A percentile compares a stretch with the other conserved stretches of the same genome.
These are phyloP conservation scores for Eupeodes latifasciatus DNA, from an alignment of 2,888 invertebrate genomes.

Conservation along the genomic window DNA sequence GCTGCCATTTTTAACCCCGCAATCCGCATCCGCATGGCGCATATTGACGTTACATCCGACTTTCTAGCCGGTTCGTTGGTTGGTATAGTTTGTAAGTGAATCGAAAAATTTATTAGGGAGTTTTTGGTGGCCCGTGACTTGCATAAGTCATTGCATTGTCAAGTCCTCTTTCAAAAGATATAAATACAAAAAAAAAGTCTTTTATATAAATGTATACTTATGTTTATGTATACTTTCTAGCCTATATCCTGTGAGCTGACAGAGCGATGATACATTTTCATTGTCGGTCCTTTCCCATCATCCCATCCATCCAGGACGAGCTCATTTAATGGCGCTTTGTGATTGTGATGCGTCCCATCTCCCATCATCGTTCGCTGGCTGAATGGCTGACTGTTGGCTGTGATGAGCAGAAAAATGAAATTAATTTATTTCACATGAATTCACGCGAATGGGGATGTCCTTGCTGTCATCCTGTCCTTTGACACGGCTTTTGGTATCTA, in stretches of 20 bases:
- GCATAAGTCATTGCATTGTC: constrained; percentile 75
- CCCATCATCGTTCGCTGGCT: not conserved
- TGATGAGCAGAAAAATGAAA: constrained; percentile 45
- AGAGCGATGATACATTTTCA: constrained; percentile 57
- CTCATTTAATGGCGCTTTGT: constrained; percentile 56
- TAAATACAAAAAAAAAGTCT: constrained; percentile 23
- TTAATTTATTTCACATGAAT: constrained; percentile 75
- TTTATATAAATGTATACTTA: not conserved
- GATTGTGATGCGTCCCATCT: constrained; percentile 58
- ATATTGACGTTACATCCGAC: constrained; percentile 17
- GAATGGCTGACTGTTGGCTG: too few relatives aligned
- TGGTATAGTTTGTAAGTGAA: constrained; percentile 60
- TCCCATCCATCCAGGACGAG: constrained; percentile 16
- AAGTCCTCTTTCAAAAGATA: constrained; percentile 47
- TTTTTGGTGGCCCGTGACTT: constrained; percentile 70
- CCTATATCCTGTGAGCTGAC: constrained; percentile 26
- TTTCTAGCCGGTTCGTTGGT: constrained; percentile 23
- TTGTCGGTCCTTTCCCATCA: constrained; percentile 1
- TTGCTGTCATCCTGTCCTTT: constrained; percentile 29
- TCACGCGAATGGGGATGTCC: constrained; percentile 48
- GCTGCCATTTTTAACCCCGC: constrained; percentile 30
- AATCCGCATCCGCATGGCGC: too few relatives aligned
- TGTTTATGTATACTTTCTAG: not conserved
- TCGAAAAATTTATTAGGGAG: constrained; percentile 70
- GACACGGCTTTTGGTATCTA: not conserved